These are phyloP conservation scores for Acutogordius australiensis DNA, from an alignment of 2,888 invertebrate species.

Conservation along the genomic window DNA sequence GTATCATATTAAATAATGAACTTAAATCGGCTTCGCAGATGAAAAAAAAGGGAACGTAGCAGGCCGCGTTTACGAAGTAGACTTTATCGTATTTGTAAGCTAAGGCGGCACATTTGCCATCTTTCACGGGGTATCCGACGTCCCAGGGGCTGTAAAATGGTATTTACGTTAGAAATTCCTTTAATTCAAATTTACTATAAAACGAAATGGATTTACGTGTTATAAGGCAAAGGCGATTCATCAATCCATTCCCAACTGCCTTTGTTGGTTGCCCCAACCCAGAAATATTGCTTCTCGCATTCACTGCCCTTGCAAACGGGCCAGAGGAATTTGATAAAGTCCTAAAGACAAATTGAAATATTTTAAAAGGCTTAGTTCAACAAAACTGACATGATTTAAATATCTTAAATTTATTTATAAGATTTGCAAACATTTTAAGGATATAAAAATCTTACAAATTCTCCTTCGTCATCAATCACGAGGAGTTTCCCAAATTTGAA, in stretches of 20 bases:
- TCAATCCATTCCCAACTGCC: slow-evolving; percentile 2
- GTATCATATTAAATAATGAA: neutral
- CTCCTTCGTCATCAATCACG: neutral
- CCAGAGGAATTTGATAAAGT: slow-evolving; percentile 9
- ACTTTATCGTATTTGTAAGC: neutral
- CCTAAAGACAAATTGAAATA: too few relatives aligned
- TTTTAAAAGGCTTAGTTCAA: too few relatives aligned
- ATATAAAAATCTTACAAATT: slow-evolving; percentile 8
- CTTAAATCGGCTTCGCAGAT: slow-evolving; percentile 10
- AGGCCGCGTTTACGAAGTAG: neutral
- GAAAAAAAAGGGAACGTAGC: neutral
- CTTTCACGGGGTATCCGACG: neutral
- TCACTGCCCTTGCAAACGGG: neutral
- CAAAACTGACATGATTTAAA: too few relatives aligned
- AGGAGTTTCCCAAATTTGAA: neutral
- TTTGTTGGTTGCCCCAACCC: neutral
- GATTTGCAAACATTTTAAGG: too few relatives aligned
- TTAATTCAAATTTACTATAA: neutral
- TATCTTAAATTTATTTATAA: too few relatives aligned
- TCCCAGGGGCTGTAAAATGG: neutral
- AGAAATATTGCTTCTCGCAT: slow-evolving; percentile 1
- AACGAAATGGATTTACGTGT: neutral
- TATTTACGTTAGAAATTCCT: too few relatives aligned
- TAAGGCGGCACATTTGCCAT: slow-evolving; percentile 1
- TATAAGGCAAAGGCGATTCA: neutral